Evolutionary conservation across 2,888 invertebrate species (phyloP), one percentile per base, ranked within the genome.

Genomic region (Notodonta ziczac): DNA sequence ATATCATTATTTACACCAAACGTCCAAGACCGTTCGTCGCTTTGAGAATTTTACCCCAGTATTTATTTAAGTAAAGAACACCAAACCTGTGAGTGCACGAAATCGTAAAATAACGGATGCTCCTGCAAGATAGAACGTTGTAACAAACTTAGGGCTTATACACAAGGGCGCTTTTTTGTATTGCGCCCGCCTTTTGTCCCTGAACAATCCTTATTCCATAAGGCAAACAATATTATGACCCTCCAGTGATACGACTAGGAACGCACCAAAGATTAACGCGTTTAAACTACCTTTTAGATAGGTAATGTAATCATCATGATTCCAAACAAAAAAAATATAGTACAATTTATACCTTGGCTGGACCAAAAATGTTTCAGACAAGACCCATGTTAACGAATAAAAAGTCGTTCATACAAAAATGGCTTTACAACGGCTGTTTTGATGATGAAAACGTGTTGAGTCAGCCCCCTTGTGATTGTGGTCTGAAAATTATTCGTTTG

Each of bases 61-160:
- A 48, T 48, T 48, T 48, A 48, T 48, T n/a, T 13, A 48, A 48
- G n/a, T 24, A 24, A 24, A 2, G 24, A 24, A 48, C 48, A 48
- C n/a, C 48, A 48, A 48, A 48, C 5, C 48, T 48, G 6, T n/a
- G 48, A 10, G 48, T 48, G 13, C 5, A 48, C 14, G 14, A 48
- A 48, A 13, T 48, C 14, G n/a, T 48, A 14, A 48, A n/a, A n/a
- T 48, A 48, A 48, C n/a, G 48, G 48, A 48, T 48, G 48, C 48
- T 48, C 4, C 48, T 48, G 4, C 14, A n/a, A 48, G 1, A 48
- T 48, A n/a, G 14, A 13, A n/a, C n/a, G 4, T 14, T 48, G n/a
- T 48, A 42, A 42, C 24, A n/a, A 14, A 48, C 13, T 48, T n/a
- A 6, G 48, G 48, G 7, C 48, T 48, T 13, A 48, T 48, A 7